Evolutionary conservation across 1,140 invertebrate genomes (phyloP).

Genomic region (Diorhabda elongata): DNA sequence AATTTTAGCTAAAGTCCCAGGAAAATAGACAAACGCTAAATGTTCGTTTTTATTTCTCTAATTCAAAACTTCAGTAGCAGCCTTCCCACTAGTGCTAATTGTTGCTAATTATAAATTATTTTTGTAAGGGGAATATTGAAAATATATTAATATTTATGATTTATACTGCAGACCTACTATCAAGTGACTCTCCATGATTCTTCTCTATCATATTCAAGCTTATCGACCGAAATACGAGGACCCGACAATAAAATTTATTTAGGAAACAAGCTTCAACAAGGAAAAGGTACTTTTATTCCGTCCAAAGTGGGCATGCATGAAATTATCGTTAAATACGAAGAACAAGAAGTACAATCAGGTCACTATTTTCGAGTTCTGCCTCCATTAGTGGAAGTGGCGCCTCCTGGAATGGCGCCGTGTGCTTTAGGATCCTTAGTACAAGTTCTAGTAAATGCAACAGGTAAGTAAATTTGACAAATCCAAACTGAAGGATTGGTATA

Average conservation of each 20-base stretch:
- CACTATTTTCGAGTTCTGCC: constrained; percentile 85
- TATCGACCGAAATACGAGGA: constrained; percentile 70
- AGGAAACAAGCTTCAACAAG: constrained; percentile 63
- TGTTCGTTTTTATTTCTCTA: too few species aligned
- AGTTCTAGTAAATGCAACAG: constrained; percentile 86
- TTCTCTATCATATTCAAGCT: constrained; percentile 71
- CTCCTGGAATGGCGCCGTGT: constrained; percentile 91
- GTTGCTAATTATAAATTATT: too few species aligned
- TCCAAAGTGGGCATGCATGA: constrained; percentile 91
- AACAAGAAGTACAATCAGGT: constrained; percentile 52
- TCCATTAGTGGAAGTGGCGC: constrained; percentile 76
- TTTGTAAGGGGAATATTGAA: not conserved
- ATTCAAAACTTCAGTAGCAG: too few species aligned
- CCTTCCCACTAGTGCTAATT: too few species aligned
- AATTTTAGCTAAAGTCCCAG: too few species aligned
- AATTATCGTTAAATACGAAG: constrained; percentile 60
- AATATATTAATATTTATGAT: not conserved
- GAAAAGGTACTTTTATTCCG: constrained; percentile 80
- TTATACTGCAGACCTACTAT: constrained; percentile 68
- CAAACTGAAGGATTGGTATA: not conserved
- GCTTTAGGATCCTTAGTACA: constrained; percentile 90
- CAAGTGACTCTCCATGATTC: constrained; percentile 73
- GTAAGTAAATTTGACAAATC: constrained; percentile 41
- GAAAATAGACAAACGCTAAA: too few species aligned
- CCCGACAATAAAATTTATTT: constrained; percentile 61